These are phyloP conservation scores for Anabas testudineus DNA, from an alignment of 2,797 vertebrate genomes.

Conservation along the genomic window DNA sequence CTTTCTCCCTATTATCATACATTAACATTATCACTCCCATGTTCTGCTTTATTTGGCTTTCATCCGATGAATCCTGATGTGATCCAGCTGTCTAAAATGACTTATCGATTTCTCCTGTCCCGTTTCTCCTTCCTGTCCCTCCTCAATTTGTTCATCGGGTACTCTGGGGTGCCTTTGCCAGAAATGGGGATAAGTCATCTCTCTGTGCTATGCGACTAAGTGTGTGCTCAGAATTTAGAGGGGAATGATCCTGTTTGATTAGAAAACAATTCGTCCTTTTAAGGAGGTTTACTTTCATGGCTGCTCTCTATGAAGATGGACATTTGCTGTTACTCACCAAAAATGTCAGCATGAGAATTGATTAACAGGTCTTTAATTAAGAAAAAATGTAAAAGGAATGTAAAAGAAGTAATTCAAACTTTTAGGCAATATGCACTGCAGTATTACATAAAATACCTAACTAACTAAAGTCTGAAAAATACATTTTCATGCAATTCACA, in stretches of 20 bases:
- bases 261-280: conserved; percentile 18
- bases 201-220: conserved; percentile 16
- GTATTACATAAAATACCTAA: too few species aligned
- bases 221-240: conserved; percentile 40
- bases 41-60: conserved; percentile 67
- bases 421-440: neutral
- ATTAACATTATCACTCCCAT: conserved; percentile 60
- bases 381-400: neutral
- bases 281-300: too few species aligned
- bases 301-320: too few species aligned
- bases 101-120: conserved; percentile 79
- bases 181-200: conserved; percentile 45
- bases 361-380: neutral
- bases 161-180: conserved; percentile 46
- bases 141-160: conserved; percentile 72
- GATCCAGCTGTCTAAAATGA: conserved; percentile 77
- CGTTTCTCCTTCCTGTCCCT: conserved; percentile 58
- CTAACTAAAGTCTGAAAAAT: too few species aligned
- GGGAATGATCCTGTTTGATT: conserved; percentile 19
- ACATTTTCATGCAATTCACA: too few species aligned
- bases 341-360: neutral
- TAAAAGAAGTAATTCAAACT: neutral
- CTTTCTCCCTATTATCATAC: conserved; percentile 56
- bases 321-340: neutral
- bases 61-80: conserved; percentile 39